phyloP scores from a whole-genome alignment of 2,888 invertebrate species.

The Nematopogon swammerdamellus region DNA sequence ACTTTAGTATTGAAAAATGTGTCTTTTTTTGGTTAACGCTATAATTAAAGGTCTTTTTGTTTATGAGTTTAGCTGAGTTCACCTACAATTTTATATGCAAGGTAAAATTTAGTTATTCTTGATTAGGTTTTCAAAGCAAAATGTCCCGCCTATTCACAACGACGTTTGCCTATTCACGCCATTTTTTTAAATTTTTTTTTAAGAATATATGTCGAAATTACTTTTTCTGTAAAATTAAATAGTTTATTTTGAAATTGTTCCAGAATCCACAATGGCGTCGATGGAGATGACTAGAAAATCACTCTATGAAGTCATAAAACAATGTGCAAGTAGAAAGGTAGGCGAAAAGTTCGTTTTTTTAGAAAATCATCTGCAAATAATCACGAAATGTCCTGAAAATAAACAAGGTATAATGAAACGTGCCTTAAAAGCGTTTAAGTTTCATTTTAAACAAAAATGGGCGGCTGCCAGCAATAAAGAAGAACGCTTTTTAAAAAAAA shows the following conservation, averaged over 20 bases:
- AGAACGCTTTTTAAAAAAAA: no score
- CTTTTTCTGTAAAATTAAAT: background rate
- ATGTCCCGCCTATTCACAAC: no score
- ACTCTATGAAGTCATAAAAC: constrained; percentile 1
- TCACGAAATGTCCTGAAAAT: constrained; percentile 3
- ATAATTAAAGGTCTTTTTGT: no score
- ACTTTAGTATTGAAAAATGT: no score
- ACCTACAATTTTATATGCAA: background rate
- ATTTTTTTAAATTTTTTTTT: no score
- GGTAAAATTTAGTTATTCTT: background rate
- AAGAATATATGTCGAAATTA: no score
- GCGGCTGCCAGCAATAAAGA: no score
- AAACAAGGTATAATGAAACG: background rate
- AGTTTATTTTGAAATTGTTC: background rate
- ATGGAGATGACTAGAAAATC: constrained; percentile 2
- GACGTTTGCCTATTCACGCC: no score
- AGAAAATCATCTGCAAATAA: background rate
- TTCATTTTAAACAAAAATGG: no score
- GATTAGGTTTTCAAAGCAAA: background rate
- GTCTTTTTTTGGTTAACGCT: no score
- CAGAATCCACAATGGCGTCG: background rate
- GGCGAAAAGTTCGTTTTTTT: constrained; percentile 1
- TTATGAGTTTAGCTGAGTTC: no score
- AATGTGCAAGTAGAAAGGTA: background rate
- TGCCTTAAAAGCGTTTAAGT: no score